Percentiles rank a stretch among this genome's conserved stretches.
phyloP scores from a whole-genome alignment of 2,113 vertebrate species.

The Colossoma macropomum region DNA sequence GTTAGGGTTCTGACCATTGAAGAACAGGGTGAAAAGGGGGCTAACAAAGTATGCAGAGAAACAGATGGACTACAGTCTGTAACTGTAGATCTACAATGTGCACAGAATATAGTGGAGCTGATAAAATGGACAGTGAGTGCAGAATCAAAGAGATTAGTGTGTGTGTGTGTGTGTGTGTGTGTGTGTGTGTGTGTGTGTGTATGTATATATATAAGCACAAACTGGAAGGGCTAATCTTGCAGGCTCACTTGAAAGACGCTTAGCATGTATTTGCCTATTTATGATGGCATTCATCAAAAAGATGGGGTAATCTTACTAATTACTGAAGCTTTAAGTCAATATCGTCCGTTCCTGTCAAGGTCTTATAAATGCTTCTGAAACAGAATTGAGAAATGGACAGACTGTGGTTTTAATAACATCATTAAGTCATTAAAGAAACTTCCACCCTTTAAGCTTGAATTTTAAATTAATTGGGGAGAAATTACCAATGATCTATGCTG shows the following conservation, averaged over 20 bases:
- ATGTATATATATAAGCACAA: too few species aligned
- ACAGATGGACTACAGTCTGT: too few species aligned
- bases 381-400: neutral
- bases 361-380: neutral
- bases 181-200: too few species aligned
- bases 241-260: neutral
- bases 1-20: too few species aligned
- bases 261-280: neutral
- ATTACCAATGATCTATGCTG: conserved; percentile 22
- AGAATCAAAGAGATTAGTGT: too few species aligned
- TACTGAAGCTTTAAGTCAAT: neutral
- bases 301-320: neutral
- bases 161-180: too few species aligned
- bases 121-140: too few species aligned
- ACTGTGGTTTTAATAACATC: neutral
- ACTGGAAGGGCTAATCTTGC: neutral
- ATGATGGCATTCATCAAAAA: neutral
- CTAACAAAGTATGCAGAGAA: too few species aligned
- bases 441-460: neutral
- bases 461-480: conserved; percentile 28
- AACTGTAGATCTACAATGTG: too few species aligned
- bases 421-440: conserved; percentile 17
- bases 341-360: neutral
- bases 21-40: too few species aligned
- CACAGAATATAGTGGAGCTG: too few species aligned